These are phyloP conservation scores for Calosoma granatense DNA, from an alignment of 1,140 invertebrate genomes.

Conservation along the genomic window DNA sequence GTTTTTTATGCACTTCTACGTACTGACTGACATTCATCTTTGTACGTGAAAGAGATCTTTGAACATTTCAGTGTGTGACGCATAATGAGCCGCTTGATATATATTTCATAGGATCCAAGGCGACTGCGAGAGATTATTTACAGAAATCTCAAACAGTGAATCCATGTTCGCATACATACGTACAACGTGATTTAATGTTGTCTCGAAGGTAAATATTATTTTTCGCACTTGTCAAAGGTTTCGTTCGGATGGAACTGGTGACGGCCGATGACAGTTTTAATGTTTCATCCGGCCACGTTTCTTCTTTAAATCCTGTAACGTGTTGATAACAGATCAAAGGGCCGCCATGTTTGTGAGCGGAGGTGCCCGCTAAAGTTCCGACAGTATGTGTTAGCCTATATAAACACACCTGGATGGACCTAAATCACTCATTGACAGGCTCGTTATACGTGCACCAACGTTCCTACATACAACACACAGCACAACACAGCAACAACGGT, in stretches of 20 bases:
- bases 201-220: slow-evolving; percentile 20
- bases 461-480: no score
- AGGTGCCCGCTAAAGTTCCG: slow-evolving; percentile 16
- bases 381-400: slow-evolving; percentile 18
- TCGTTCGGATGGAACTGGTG: neutral
- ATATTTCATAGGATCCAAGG: no score
- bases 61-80: no score
- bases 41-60: no score
- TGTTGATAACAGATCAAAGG: slow-evolving; percentile 24
- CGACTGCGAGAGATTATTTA: no score
- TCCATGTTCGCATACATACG: no score
- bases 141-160: no score
- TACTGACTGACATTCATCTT: no score
- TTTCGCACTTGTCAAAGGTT: slow-evolving; percentile 22
- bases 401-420: slow-evolving; percentile 30
- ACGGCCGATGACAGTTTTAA: neutral
- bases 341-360: slow-evolving; percentile 27
- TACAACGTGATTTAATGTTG: no score
- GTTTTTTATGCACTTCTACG: no score
- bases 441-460: slow-evolving; percentile 8
- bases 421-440: slow-evolving; percentile 30
- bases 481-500: no score
- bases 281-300: neutral
- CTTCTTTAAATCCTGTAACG: neutral
- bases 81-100: no score